A percentile compares a stretch with the other conserved stretches of the same genome.
phyloP scores from a whole-genome alignment of 2,797 vertebrate species.

The Iguana delicatissima region DNA sequence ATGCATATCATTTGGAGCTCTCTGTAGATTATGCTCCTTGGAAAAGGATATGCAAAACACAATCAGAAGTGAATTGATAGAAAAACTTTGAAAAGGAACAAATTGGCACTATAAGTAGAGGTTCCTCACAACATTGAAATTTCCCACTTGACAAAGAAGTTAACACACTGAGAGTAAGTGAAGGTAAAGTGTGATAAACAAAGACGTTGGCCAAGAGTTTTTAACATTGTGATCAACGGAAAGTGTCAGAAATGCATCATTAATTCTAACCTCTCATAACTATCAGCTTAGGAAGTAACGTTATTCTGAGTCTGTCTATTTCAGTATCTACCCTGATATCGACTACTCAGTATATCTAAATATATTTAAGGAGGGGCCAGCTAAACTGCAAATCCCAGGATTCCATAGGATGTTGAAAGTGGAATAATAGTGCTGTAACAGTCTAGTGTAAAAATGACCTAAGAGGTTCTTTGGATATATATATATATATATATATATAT shows the following conservation, averaged over 20 bases:
- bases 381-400: too few species aligned
- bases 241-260: background rate
- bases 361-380: too few species aligned
- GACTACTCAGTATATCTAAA: background rate
- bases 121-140: background rate
- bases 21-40: conserved; percentile 13
- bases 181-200: background rate
- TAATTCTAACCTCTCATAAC: background rate
- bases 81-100: conserved; percentile 44
- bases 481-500: too few species aligned
- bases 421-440: too few species aligned
- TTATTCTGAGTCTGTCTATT: background rate
- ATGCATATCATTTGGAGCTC: conserved; percentile 20
- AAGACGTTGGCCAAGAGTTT: background rate
- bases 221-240: background rate
- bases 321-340: background rate
- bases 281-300: background rate
- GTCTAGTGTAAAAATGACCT: too few species aligned
- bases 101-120: conserved; percentile 2
- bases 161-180: background rate
- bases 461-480: too few species aligned
- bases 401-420: too few species aligned
- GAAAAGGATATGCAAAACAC: conserved; percentile 20
- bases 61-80: conserved; percentile 46
- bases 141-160: background rate